Percentiles rank a stretch among this genome's conserved stretches.
These are phyloP conservation scores for Philypnodon macrostomus DNA, from an alignment of 2,797 vertebrate species.

Conservation along the genomic window DNA sequence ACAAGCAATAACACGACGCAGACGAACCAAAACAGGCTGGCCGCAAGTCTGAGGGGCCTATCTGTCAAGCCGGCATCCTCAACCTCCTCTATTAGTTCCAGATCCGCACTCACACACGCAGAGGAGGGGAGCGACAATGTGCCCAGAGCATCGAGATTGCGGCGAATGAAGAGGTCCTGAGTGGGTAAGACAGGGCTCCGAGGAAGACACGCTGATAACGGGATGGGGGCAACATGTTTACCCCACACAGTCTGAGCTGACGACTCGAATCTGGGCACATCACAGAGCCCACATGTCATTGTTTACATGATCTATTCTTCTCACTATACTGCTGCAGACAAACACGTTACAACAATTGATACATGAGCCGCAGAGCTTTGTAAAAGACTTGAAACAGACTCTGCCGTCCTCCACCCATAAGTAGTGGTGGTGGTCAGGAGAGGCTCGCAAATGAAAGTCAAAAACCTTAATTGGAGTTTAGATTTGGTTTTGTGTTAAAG, in stretches of 20 bases:
- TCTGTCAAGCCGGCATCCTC: constrained; percentile 70
- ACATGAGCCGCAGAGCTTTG: constrained; percentile 54
- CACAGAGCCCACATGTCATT: constrained; percentile 41
- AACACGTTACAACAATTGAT: constrained; percentile 58
- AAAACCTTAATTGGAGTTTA: constrained; percentile 73
- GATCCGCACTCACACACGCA: constrained; percentile 52
- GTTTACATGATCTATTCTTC: constrained; percentile 30
- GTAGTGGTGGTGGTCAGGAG: constrained; percentile 64
- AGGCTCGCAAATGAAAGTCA: constrained; percentile 66
- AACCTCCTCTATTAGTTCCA: constrained; percentile 68
- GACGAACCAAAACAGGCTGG: constrained; percentile 74
- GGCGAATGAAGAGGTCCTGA: constrained; percentile 75
- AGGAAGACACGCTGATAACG: constrained; percentile 71
- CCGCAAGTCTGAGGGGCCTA: constrained; percentile 74
- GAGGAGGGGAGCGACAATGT: constrained; percentile 67
- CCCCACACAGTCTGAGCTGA: constrained; percentile 46
- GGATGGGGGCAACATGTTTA: constrained; percentile 62
- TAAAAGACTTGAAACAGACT: constrained; percentile 68
- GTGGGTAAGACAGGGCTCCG: constrained; percentile 51
- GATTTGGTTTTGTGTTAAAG: constrained; percentile 75
- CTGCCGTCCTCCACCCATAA: constrained; percentile 66
- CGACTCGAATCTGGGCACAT: constrained; percentile 37
- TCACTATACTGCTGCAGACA: constrained; percentile 23
- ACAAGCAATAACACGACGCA: constrained; percentile 74
- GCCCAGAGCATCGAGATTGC: constrained; percentile 80